Base-by-base conservation (phyloP, 92 coral and sea anemone species). In the Diadumene lineata region DNA sequence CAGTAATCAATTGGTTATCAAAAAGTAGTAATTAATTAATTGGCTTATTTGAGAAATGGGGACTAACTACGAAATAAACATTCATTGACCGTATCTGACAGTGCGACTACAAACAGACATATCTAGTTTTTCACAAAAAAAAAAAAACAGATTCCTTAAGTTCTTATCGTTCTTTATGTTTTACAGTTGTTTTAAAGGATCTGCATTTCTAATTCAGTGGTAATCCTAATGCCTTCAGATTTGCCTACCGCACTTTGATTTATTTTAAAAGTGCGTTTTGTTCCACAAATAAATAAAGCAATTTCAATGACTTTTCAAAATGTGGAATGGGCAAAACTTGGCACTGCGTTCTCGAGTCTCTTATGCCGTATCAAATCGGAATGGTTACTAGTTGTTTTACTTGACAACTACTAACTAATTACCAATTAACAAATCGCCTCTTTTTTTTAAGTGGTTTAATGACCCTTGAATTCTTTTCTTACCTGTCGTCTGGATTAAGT, bases 371-470 rank as follows among this genome's bases (percentile, higher is more conserved):
- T n/a, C n/a, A n/a, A 61, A 4, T 31, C 1, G 30, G 24, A 62
- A 70, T 31, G 28, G 64, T 19, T 51, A n/a, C n/a, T n/a, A 18
- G 77, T 33, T 19, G 51, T 72, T 7, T 1, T 72, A 66, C 43
- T 56, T 72, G 77, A 72, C 77, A 72, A 27, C 43, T 61, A 57
- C 32, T n/a, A 55, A 72, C 77, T 72, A 72, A 72, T 72, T 72
- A 32, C 48, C 77, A 56, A 72, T 72, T 72, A 56, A 72, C 53
- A 56, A 19, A 56, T 65, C 7, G 57, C 77, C 77, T 56, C 77
- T 66, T 72, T 21, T 17, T 18, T 72, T 72, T 61, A 72, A 72
- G 77, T 56, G 77, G 55, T 61, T 72, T 72, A 72, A 72, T 72
- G 66, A 72, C 77, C 24, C 74, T 69, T 50, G 24, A 18, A 58